Percentiles rank a stretch among this genome's conserved stretches.
Evolutionary conservation across 2,113 vertebrate species (phyloP).

Genomic region (Rhombomys opimus): DNA sequence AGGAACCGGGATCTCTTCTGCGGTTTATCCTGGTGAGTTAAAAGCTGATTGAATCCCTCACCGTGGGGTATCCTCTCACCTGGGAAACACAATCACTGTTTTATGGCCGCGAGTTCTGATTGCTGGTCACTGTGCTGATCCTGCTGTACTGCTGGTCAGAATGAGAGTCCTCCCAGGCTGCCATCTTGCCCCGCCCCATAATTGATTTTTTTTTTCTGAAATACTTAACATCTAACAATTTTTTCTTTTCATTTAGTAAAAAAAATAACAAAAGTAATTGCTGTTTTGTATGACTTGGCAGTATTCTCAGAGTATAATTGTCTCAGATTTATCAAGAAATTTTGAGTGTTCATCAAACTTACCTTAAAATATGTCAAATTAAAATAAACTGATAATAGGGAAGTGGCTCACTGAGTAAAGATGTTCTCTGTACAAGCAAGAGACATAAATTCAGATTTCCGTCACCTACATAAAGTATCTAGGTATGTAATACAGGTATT

Average conservation of each 20-base stretch:
- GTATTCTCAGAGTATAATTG: background rate
- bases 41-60: too few relatives aligned
- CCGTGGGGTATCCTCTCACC: too few relatives aligned
- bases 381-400: background rate
- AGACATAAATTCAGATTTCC: background rate
- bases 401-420: background rate
- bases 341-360: background rate
- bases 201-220: background rate
- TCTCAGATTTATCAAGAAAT: background rate
- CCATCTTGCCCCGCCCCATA: too few relatives aligned
- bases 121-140: too few relatives aligned
- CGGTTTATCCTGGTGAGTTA: too few relatives aligned
- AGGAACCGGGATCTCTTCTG: too few relatives aligned
- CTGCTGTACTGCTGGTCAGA: too few relatives aligned
- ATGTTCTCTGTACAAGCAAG: background rate
- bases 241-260: background rate
- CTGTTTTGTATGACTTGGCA: background rate
- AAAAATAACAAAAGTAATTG: background rate
- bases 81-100: too few relatives aligned
- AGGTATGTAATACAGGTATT: too few relatives aligned
- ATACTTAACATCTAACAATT: background rate
- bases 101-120: too few relatives aligned
- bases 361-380: background rate
- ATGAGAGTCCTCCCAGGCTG: too few relatives aligned
- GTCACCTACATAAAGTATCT: background rate